Conservation (phyloP, 2,888 invertebrate species). For the Euspilapteryx auroguttella region DNA sequence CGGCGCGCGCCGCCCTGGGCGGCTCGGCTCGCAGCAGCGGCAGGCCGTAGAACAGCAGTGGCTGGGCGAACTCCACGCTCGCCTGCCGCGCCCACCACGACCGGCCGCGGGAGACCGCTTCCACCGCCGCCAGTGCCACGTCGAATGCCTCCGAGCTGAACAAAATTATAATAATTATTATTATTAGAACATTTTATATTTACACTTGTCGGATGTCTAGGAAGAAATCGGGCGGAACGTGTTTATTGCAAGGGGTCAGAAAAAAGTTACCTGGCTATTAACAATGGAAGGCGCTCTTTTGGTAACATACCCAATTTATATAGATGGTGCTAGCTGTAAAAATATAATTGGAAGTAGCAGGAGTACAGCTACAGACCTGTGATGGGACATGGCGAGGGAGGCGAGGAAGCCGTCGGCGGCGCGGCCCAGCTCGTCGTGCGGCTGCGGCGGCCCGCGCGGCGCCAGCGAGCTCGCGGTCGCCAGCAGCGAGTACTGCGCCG, state of each 20-base stretch:
- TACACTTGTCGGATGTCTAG: too few species aligned
- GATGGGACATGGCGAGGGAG: constrained; percentile 66
- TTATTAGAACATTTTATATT: too few species aligned
- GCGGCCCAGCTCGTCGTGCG: constrained; percentile 74
- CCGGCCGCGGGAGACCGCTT: constrained; percentile 32
- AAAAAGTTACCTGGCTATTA: too few species aligned
- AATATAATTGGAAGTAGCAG: too few species aligned
- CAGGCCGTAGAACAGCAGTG: constrained; percentile 73
- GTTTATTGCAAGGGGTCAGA: too few species aligned
- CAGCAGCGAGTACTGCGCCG: constrained; percentile 62
- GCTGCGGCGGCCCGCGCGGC: constrained; percentile 65
- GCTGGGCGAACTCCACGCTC: constrained; percentile 69
- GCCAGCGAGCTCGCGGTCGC: constrained; percentile 73
- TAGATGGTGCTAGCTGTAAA: too few species aligned
- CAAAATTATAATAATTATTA: too few species aligned
- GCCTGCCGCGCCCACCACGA: constrained; percentile 73
- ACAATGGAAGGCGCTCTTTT: too few species aligned
- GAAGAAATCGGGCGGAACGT: too few species aligned
- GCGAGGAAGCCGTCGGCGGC: constrained; percentile 70
- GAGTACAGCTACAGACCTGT: too few species aligned
- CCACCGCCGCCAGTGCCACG: constrained; percentile 57
- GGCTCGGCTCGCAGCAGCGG: constrained; percentile 54
- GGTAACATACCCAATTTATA: too few species aligned
- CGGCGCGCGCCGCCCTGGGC: constrained; percentile 47
- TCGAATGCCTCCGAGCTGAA: constrained; percentile 62